Base-by-base conservation (phyloP, 2,113 vertebrate species). In the Toxostoma redivivum region DNA sequence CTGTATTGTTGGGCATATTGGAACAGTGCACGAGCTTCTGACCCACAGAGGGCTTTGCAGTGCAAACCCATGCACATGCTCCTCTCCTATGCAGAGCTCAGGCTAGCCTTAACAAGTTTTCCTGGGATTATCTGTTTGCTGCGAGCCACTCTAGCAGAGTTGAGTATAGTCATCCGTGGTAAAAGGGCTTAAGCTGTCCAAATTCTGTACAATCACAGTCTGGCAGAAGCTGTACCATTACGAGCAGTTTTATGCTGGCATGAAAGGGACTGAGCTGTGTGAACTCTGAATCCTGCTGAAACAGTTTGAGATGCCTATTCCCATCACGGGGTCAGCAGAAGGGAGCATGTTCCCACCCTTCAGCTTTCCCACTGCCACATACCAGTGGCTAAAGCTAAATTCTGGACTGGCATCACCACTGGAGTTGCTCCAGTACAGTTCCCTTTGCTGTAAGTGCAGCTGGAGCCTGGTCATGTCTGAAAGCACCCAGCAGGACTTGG, bases 101-200 rank as follows among this genome's bases (percentile, higher is more conserved):
- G 62, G 54, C 74, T 25, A 64, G 71, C 74, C 84, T 66, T 72
- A 38, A 72, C 88, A 90, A 71, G 72, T 94, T 78, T 81, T 86
- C 56, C 86, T 8, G 33, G 80, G 78, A 73, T 88, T 54, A 57
- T 92, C 82, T 90, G 64, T 31, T 40, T 78, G 56, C 84, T 89
- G 77, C 24, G 58, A 88, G 89, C 38, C 38, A 74, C 83, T 81
- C 79, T 76, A 51, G 76, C 72, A 11, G 69, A 76, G 57, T 31
- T 67, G 61, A 74, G 72, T 45, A 69, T 79, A 93, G 87, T 94
- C 87, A 95, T 53, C 62, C n/a, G 1, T 71, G 20, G 40, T 74
- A 53, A 94, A 93, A 89, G 47, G 65, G 84, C 78, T 96, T 86
- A 91, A 92, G 44, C 65, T 87, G 48, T 89, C 53, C 11, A 11